Conservation (phyloP, 2,113 vertebrate genomes). For the Oncorhynchus gorbuscha region DNA sequence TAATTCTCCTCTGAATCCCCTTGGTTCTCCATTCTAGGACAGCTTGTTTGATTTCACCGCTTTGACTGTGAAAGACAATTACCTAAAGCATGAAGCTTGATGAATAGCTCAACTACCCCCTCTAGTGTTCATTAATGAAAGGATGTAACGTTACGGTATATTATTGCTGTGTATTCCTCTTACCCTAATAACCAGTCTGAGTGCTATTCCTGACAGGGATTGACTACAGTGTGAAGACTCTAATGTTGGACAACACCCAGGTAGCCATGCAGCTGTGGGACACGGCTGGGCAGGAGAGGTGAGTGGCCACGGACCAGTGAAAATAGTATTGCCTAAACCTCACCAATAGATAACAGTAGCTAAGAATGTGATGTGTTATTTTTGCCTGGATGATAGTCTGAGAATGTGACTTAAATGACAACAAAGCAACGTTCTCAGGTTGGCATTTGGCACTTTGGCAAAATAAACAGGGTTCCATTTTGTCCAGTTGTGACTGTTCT, state of each 20-base stretch:
- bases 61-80: background rate
- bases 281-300: slow-evolving; percentile 92
- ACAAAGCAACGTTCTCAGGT: no score
- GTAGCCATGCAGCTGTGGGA: slow-evolving; percentile 92
- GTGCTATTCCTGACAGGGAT: slow-evolving; percentile 74
- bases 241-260: slow-evolving; percentile 77
- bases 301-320: background rate
- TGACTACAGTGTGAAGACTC: slow-evolving; percentile 87
- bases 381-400: no score
- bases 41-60: background rate
- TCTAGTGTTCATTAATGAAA: slow-evolving; percentile 18
- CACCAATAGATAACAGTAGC: no score
- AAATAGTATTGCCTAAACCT: background rate
- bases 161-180: background rate
- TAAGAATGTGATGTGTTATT: no score
- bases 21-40: background rate
- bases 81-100: background rate
- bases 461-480: no score
- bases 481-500: background rate
- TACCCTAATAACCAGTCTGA: background rate
- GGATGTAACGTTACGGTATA: background rate
- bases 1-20: slow-evolving; percentile 40
- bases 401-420: no score
- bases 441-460: no score
- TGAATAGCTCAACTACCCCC: background rate